Percentiles rank a stretch among this genome's conserved stretches.
These are phyloP conservation scores for Galagoides demidoff DNA, from an alignment of 2,797 vertebrate genomes.

Conservation along the genomic window DNA sequence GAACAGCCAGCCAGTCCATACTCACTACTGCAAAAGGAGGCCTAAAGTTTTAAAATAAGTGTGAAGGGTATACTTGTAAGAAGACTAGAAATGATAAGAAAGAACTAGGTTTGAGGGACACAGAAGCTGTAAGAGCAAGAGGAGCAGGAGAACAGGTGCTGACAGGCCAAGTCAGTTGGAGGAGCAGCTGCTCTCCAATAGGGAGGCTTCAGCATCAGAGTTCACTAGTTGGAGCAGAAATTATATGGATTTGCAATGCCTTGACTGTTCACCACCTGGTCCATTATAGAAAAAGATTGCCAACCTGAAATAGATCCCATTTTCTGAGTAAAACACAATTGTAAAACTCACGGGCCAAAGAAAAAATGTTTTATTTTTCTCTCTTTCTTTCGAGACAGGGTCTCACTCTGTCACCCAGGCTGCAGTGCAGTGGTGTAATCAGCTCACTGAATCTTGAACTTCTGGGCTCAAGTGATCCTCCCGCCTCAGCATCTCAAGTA, in stretches of 20 bases:
- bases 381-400: neutral
- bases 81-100: neutral
- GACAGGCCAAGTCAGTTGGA: neutral
- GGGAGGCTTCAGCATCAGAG: neutral
- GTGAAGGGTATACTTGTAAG: neutral
- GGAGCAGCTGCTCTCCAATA: neutral
- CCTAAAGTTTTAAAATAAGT: neutral
- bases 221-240: neutral
- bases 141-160: neutral
- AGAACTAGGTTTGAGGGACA: neutral
- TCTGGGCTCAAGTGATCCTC: neutral
- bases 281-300: neutral
- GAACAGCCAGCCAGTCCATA: neutral
- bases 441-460: neutral
- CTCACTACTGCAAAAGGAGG: neutral
- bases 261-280: neutral
- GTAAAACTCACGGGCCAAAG: slow-evolving; percentile 15
- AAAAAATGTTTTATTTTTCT: neutral
- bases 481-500: neutral
- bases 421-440: neutral
- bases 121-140: neutral
- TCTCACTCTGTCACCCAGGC: neutral
- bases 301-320: neutral
- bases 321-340: neutral
- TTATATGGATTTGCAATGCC: neutral